Evolutionary conservation across 2,888 invertebrate species (phyloP).

Genomic region (Ferrisia virgata): DNA sequence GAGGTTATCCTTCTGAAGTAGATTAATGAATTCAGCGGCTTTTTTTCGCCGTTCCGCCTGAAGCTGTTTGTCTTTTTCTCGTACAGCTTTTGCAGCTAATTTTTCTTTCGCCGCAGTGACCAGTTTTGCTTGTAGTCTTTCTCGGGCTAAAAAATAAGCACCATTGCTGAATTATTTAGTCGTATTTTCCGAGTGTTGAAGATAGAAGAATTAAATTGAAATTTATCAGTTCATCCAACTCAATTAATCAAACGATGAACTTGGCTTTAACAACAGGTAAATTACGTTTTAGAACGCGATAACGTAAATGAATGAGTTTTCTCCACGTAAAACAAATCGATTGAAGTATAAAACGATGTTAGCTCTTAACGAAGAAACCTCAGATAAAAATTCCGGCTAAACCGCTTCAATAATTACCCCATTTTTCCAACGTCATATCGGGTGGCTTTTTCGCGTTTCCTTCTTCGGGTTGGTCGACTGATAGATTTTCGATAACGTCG

Average conservation of each 20-base stretch:
- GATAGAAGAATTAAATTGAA: neutral
- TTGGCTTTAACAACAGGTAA: slow-evolving; percentile 1
- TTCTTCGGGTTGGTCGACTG: neutral
- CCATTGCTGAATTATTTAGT: slow-evolving; percentile 1
- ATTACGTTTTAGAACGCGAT: neutral
- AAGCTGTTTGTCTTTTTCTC: slow-evolving; percentile 47
- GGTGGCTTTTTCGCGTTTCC: neutral
- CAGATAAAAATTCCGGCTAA: slow-evolving; percentile 1
- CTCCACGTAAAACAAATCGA: neutral
- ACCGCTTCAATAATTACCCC: slow-evolving; percentile 36
- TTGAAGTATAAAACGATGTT: neutral
- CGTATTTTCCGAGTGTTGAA: neutral
- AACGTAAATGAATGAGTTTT: neutral
- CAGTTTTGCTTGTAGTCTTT: slow-evolving; percentile 47
- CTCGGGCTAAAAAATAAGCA: slow-evolving; percentile 45
- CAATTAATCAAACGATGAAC: slow-evolving; percentile 1
- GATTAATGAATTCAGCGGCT: slow-evolving; percentile 47
- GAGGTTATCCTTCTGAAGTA: slow-evolving; percentile 43
- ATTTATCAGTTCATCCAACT: neutral
- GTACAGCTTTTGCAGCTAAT: slow-evolving; percentile 45
- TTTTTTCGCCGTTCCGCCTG: slow-evolving; percentile 48
- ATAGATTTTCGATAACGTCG: neutral
- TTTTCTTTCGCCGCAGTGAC: slow-evolving; percentile 48
- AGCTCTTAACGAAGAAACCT: neutral
- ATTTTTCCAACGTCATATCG: slow-evolving; percentile 36